phyloP scores from a whole-genome alignment of 1,140 invertebrate species.

The Carcinoscorpius rotundicauda region DNA sequence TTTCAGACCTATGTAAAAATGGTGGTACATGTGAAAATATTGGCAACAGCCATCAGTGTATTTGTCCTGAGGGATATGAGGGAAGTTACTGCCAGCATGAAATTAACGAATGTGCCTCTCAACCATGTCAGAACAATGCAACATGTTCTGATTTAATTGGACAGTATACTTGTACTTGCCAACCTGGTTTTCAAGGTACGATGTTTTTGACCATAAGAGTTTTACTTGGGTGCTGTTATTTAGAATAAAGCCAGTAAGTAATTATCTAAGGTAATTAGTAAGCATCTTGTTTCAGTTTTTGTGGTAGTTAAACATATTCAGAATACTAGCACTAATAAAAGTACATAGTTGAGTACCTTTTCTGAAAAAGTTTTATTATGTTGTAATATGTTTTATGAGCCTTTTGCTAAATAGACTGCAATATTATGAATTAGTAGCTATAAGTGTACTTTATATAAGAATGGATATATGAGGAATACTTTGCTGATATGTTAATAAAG shows the following conservation, averaged over 20 bases:
- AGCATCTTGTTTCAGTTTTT: too few relatives aligned
- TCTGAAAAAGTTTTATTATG: too few relatives aligned
- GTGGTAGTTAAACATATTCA: background rate
- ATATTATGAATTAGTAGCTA: too few relatives aligned
- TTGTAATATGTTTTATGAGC: too few relatives aligned
- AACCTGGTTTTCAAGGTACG: slow-evolving; percentile 34
- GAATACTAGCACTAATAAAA: background rate
- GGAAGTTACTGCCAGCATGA: slow-evolving; percentile 82
- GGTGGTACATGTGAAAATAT: slow-evolving; percentile 83
- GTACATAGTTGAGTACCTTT: too few relatives aligned
- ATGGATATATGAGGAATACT: too few relatives aligned
- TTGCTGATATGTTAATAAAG: too few relatives aligned
- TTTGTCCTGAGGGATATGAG: slow-evolving; percentile 71
- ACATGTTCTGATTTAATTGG: slow-evolving; percentile 68
- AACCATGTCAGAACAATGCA: slow-evolving; percentile 39
- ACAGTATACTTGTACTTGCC: slow-evolving; percentile 45
- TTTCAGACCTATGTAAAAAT: slow-evolving; percentile 68
- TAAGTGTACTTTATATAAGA: too few relatives aligned
- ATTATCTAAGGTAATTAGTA: too few relatives aligned
- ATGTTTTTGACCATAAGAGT: slow-evolving; percentile 29
- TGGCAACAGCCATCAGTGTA: slow-evolving; percentile 67
- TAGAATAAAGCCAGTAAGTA: slow-evolving; percentile 39
- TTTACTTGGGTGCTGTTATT: slow-evolving; percentile 60
- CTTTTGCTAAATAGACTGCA: too few relatives aligned
- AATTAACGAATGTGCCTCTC: slow-evolving; percentile 76